Evolutionary conservation across 2,888 invertebrate genomes (phyloP).

Genomic region (Polyommatus iphigenia): DNA sequence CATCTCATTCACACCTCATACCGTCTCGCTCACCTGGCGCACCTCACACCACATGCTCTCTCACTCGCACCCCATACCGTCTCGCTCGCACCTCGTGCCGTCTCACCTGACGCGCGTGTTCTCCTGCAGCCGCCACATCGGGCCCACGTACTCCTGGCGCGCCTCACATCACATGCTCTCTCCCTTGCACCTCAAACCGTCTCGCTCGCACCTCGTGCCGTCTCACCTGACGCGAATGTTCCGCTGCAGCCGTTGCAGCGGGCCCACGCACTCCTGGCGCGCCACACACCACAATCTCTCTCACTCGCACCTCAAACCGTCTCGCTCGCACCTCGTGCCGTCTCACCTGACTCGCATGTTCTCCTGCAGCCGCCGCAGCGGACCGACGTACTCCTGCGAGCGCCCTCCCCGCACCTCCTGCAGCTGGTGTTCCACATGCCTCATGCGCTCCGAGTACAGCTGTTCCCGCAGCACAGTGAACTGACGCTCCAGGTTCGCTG

Average conservation of each 20-base stretch:
- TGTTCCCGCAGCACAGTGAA: slow-evolving; percentile 93
- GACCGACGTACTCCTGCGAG: slow-evolving; percentile 93
- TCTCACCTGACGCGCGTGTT: slow-evolving; percentile 84
- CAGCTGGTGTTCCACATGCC: slow-evolving; percentile 89
- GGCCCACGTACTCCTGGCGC: slow-evolving; percentile 94
- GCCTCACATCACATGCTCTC: slow-evolving; percentile 73
- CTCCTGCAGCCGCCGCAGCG: slow-evolving; percentile 91
- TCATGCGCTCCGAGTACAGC: slow-evolving; percentile 91
- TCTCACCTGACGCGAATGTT: slow-evolving; percentile 84
- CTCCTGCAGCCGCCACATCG: slow-evolving; percentile 91
- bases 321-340: neutral
- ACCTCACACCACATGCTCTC: neutral
- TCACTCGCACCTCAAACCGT: neutral
- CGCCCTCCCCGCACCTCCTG: slow-evolving; percentile 91
- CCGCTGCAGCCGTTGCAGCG: slow-evolving; percentile 91
- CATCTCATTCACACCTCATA: too few relatives aligned
- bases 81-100: neutral
- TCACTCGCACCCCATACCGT: neutral
- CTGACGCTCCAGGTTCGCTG: slow-evolving; percentile 92
- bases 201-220: neutral
- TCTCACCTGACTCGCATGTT: slow-evolving; percentile 84
- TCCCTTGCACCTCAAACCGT: slow-evolving; percentile 45
- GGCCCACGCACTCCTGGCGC: slow-evolving; percentile 94
- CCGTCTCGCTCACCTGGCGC: neutral
- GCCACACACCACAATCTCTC: slow-evolving; percentile 54